phyloP scores from a whole-genome alignment of 2,888 invertebrate genomes.

The Mythimna lalbum region DNA sequence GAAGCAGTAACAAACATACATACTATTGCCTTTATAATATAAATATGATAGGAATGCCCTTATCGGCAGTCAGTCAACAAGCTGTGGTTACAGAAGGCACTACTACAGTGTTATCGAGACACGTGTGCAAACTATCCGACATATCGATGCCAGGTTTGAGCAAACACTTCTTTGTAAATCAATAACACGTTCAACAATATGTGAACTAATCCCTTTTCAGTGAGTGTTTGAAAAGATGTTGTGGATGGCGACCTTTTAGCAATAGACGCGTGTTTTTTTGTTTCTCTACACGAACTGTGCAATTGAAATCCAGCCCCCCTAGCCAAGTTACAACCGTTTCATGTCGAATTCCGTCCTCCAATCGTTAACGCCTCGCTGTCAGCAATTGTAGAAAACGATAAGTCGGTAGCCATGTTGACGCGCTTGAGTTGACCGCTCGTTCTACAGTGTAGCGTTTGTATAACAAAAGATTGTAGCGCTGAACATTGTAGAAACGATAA shows the following conservation, averaged over 20 bases:
- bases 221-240: constrained; percentile 19
- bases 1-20: too few relatives aligned
- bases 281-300: constrained; percentile 10
- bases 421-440: too few relatives aligned
- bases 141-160: constrained; percentile 35
- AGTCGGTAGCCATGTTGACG: too few relatives aligned
- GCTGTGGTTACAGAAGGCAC: constrained; percentile 16
- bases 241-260: not conserved
- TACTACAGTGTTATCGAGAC: constrained; percentile 43
- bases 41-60: constrained; percentile 9
- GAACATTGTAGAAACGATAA: too few relatives aligned
- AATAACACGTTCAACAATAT: constrained; percentile 23
- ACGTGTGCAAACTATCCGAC: constrained; percentile 50
- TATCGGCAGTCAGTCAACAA: constrained; percentile 39
- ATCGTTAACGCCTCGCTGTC: too few relatives aligned
- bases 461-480: too few relatives aligned
- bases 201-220: constrained; percentile 16
- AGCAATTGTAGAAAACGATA: too few relatives aligned
- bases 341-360: too few relatives aligned
- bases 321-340: too few relatives aligned
- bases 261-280: not conserved
- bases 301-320: constrained; percentile 11
- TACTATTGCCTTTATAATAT: too few relatives aligned
- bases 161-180: constrained; percentile 33
- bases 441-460: too few relatives aligned